Conservation (phyloP, 1,140 invertebrate species). For the Paracyclopina nana region DNA sequence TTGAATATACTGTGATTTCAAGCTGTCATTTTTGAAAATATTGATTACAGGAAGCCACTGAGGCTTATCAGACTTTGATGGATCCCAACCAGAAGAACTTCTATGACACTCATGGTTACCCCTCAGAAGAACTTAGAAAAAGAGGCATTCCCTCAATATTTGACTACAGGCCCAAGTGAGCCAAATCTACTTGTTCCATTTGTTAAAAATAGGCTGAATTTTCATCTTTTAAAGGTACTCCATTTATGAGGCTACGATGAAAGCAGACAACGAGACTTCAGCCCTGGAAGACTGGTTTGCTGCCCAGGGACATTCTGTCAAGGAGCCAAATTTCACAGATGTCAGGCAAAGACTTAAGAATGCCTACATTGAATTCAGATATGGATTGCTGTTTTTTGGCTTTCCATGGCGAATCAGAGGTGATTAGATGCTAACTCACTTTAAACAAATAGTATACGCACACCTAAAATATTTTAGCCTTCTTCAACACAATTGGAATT, state of each 20-base stretch:
- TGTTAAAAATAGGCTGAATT: not conserved
- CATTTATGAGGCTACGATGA: not conserved
- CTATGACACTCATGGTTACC: not conserved
- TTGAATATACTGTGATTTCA: no score
- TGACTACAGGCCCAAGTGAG: not conserved
- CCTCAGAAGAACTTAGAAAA: not conserved
- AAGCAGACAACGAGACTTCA: not conserved
- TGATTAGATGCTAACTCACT: no score
- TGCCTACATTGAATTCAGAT: not conserved
- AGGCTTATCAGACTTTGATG: not conserved
- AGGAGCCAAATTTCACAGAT: not conserved
- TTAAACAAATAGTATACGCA: no score
- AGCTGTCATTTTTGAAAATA: no score
- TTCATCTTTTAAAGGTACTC: not conserved
- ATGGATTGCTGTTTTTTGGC: not conserved
- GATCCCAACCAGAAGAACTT: not conserved
- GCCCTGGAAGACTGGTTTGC: not conserved
- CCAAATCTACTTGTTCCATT: not conserved
- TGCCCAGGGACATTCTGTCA: not conserved
- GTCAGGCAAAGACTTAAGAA: not conserved
- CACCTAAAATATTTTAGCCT: no score
- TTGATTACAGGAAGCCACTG: not conserved
- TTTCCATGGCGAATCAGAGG: not conserved
- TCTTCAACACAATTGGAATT: no score
- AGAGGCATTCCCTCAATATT: not conserved